Base-by-base conservation (phyloP, 2,888 invertebrate species). In the Mycalesis mineus region DNA sequence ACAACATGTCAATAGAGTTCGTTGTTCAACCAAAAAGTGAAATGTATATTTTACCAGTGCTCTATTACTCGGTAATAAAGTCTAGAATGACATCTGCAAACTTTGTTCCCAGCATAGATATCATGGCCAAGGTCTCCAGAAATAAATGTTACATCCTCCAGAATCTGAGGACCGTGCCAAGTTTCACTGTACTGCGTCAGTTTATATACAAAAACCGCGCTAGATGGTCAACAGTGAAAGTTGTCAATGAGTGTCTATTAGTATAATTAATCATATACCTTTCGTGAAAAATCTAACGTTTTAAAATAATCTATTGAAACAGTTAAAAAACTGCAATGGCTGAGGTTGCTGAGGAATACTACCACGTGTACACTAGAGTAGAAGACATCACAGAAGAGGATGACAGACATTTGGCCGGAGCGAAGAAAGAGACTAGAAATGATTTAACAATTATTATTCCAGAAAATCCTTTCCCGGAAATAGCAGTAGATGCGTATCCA, bases 121-220 rank as follows among this genome's bases (percentile, higher is more conserved):
- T 68, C 65, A 68, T 75, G 74, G 78, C 72, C 77, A 82, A 82
- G 80, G 80, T 80, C 80, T 88, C 88, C 88, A 88, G 88, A 88
- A 88, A 88, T 88, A 88, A 84, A 85, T 84, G 71, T 86, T 82
- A 82, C 84, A 82, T 73, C 69, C 74, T 88, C 88, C 88, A 88
- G 86, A 71, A 68, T 65, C 63, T 65, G 65, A 65, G 67, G 58
- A 63, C 64, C 67, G 78, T 88, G 88, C 88, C 88, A 88, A 88
- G 70, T 74, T 75, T 69, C 72, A 74, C 74, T 73, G 76, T 74
- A 72, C 73, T 69, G 62, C 64, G 65, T 72, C 82, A 88, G 88
- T 88, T 76, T 75, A 74, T 71, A 73, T 70, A 70, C 71, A 74
- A 74, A 74, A 78, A 74, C 63, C 78, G 72, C 65, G 72, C 73